Evolutionary conservation across 2,113 vertebrate species (phyloP), one percentile per base, ranked within the genome.

Genomic region (Butorides virescens): DNA sequence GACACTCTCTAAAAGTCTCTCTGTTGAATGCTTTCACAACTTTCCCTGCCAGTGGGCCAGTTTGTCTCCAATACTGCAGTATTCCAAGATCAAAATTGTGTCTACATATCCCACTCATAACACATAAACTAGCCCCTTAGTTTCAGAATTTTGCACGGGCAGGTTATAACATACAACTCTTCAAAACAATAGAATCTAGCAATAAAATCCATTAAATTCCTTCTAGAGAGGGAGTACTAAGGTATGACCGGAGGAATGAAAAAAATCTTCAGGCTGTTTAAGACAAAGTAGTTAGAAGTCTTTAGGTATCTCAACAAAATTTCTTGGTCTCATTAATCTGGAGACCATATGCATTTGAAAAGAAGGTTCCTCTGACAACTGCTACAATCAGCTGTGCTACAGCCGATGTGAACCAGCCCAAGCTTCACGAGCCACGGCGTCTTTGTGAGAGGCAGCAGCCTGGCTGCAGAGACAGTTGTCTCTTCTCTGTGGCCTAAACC

Each of bases 171-270:
- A 55, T 2, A 77, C 59, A 87, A 81, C 8, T 67, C 36, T 46
- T 67, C 56, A 42, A 87, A 89, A 23, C 65, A 65, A 50, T 10
- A 15, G 4, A 17, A 63, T 27, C 34, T 21, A 70, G 34, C 29
- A 63, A 50, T 53, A 39, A 80, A 90, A 53, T 5, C 23, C 32
- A 26, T 18, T 58, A 7, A 23, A 42, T 55, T 66, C 18, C 53
- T 94, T 70, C 17, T 27, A 74, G 36, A 66, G 19, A 42, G 17
- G 77, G 26, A 84, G 22, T 50, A 9, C 10, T 55, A 26, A 81
- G 16, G 11, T 39, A 42, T 2, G 0, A 74, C 6, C 0, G 0
- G 8, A 52, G 5, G 37, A 63, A 87, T 32, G 5, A 53, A 50
- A 50, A 50, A 59, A 63, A 53, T 15, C 36, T 63, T 37, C 36